Evolutionary conservation across 2,797 vertebrate species (phyloP).

Genomic region (Lithobates sylvaticus): DNA sequence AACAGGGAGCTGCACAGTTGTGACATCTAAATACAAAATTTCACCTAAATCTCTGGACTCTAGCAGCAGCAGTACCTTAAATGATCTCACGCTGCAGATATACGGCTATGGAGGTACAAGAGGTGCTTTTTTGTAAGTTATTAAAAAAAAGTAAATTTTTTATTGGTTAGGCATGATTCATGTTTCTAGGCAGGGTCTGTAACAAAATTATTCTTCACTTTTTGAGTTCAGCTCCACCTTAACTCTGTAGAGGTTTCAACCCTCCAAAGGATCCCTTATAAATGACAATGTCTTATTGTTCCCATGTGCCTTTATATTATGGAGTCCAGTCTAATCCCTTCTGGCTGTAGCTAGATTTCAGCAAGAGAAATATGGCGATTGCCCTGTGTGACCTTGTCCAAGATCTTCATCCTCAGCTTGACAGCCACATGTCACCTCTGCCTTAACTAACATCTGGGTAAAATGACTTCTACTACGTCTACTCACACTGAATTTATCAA

Average conservation of each 20-base stretch:
- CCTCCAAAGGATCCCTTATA: neutral
- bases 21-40: too few relatives aligned
- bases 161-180: neutral
- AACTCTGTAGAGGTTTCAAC: neutral
- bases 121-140: too few relatives aligned
- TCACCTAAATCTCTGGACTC: too few relatives aligned
- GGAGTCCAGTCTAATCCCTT: neutral
- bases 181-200: neutral
- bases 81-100: too few relatives aligned
- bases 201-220: neutral
- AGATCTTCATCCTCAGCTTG: neutral
- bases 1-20: too few relatives aligned
- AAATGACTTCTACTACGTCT: neutral
- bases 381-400: slow-evolving; percentile 28
- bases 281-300: slow-evolving; percentile 27
- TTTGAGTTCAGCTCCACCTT: neutral
- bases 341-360: neutral
- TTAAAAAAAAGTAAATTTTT: too few relatives aligned
- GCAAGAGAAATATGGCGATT: slow-evolving; percentile 32
- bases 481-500: neutral
- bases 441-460: neutral
- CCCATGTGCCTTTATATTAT: neutral
- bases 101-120: too few relatives aligned
- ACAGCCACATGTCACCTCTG: slow-evolving; percentile 3
- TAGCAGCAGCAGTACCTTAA: too few relatives aligned